Base-by-base conservation (phyloP, 1,140 invertebrate genomes). In the Probaryconus sp. region DNA sequence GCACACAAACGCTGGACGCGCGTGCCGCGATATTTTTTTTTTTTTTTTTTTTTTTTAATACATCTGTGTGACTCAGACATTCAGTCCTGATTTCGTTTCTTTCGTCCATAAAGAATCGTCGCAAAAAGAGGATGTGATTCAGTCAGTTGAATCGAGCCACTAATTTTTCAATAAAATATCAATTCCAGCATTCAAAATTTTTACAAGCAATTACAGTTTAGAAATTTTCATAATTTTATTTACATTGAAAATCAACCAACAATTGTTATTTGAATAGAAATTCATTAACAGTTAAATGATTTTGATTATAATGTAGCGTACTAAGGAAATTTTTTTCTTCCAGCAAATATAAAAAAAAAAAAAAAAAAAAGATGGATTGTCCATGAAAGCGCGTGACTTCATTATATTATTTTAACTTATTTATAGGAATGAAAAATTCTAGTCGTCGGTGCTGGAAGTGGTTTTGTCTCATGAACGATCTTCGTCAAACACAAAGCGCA, bases 361-460 rank as follows among this genome's bases (percentile, higher is more conserved):
- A n/a, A n/a, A n/a, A n/a, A n/a, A n/a, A 7, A 20, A 51, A 37
- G 16, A 55, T 55, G 35, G 30, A 53, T 55, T 45, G 40, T 21
- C n/a, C 16, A 10, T 26, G 6, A 47, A 30, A 14, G 4, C n/a
- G 26, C n/a, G 40, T 65, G 42, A 55, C 6, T 67, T 67, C 51
- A 68, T 30, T n/a, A n/a, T 42, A 18, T 68, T 68, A 68, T 58
- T 69, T 61, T 37, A 14, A 53, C 38, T 37, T 9, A 31, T 40
- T 50, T 50, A 30, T 10, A 40, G 9, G 42, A 56, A 67, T 40
- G 14, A 65, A 56, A 67, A 56, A 33, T 14, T 33, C 28, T 7
- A 45, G 28, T 24, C 26, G 24, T 14, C 28, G 13, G n/a, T n/a
- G n/a, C n/a, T 20, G 17, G 40, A 14, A 48, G 35, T 35, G 17